These are phyloP conservation scores for Prenolepis imparis DNA, from an alignment of 2,888 invertebrate species.

Conservation along the genomic window DNA sequence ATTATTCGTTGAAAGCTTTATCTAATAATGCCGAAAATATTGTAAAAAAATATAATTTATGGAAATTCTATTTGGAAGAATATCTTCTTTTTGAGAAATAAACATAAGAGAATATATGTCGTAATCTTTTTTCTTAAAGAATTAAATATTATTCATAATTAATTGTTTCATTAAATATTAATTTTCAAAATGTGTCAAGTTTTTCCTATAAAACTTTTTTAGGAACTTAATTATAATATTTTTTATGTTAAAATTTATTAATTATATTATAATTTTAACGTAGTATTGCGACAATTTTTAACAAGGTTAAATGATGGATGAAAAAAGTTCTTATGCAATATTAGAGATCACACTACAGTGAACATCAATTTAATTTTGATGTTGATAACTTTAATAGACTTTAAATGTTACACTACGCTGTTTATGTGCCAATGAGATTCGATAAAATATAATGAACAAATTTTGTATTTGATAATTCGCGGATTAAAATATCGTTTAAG, in stretches of 20 bases:
- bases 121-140: not conserved
- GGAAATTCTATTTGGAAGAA: not conserved
- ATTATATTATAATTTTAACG: slow-evolving; percentile 15
- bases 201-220: not conserved
- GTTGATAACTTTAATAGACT: slow-evolving; percentile 11
- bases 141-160: not conserved
- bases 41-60: not conserved
- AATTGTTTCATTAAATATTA: not conserved
- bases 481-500: not conserved
- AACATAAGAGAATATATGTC: not conserved
- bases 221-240: not conserved
- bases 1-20: not conserved
- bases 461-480: not conserved
- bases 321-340: slow-evolving; percentile 20
- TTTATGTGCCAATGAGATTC: not conserved
- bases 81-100: not conserved
- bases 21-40: not conserved
- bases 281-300: slow-evolving; percentile 4
- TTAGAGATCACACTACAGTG: slow-evolving; percentile 8
- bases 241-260: slow-evolving; percentile 6
- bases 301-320: slow-evolving; percentile 5
- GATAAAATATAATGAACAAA: not conserved
- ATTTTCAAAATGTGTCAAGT: not conserved
- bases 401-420: not conserved
- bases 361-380: slow-evolving; percentile 26